These are phyloP conservation scores for Serrognathus titanus DNA, from an alignment of 2,888 invertebrate species.

Conservation along the genomic window DNA sequence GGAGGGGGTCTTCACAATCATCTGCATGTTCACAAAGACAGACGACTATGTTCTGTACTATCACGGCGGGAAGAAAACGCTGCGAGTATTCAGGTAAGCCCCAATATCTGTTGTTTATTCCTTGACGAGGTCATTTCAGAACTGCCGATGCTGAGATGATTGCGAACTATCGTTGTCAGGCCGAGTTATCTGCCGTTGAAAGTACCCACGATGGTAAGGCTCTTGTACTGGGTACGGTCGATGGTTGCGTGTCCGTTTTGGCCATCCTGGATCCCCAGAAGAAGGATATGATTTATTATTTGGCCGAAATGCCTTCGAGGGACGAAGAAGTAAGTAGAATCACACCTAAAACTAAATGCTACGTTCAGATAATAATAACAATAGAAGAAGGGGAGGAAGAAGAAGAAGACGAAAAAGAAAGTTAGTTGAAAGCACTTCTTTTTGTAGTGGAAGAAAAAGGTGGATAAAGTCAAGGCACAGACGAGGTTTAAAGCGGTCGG, in stretches of 20 bases:
- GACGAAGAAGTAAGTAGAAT: constrained; percentile 59
- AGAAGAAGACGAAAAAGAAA: too few relatives aligned
- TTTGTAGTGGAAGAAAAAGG: constrained; percentile 65
- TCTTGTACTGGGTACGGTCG: constrained; percentile 85
- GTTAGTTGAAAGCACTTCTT: neutral
- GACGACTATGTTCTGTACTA: constrained; percentile 96
- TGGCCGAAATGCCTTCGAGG: constrained; percentile 66
- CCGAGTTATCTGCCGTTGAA: constrained; percentile 83
- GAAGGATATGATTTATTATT: constrained; percentile 61
- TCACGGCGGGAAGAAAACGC: constrained; percentile 91
- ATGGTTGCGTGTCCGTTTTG: constrained; percentile 90
- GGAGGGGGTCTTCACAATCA: constrained; percentile 95
- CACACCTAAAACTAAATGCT: too few relatives aligned
- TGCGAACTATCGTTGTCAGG: constrained; percentile 88
- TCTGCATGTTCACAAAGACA: constrained; percentile 89
- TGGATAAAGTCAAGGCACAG: constrained; percentile 62
- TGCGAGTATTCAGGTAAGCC: constrained; percentile 80
- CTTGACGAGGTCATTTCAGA: constrained; percentile 47
- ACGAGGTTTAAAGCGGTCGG: constrained; percentile 67
- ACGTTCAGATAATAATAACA: too few relatives aligned
- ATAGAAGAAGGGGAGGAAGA: too few relatives aligned
- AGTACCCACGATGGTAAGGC: constrained; percentile 81
- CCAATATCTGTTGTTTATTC: neutral
- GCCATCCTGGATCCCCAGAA: constrained; percentile 70
- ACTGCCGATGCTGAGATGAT: constrained; percentile 86